Base-by-base conservation (phyloP, 2,797 vertebrate species). In the Phataginus tetradactyla region DNA sequence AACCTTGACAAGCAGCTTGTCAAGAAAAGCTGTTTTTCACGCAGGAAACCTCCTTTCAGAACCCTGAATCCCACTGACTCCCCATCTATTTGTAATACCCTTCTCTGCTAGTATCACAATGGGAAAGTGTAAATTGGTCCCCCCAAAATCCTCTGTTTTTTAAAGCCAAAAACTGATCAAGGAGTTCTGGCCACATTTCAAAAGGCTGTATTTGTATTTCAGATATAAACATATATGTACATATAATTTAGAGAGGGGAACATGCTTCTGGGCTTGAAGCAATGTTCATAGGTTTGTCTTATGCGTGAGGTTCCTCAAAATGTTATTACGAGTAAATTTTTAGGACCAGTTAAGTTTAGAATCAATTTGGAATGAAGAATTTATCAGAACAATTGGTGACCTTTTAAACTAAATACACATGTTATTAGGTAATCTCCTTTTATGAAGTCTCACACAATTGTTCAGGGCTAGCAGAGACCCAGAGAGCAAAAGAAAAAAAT, bases 1-100 rank as follows among this genome's bases (percentile, higher is more conserved):
- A 98, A 98, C 92, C 96, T 80, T 97, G 98, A 98, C 98, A 98
- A 98, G 96, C 90, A 96, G 96, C 97, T 98, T 98, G 98, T 98
- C 98, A 98, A 97, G 97, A 97, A 98, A 98, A 97, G 96, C 96
- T 98, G 96, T 97, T 98, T 98, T 98, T 95, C 98, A 96, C 86
- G 71, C 72, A 95, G 98, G 96, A 98, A 98, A 98, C 85, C 93
- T 97, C 97, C 97, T 96, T 95, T 98, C 96, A 90, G 97, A 98
- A 89, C 95, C 95, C 94, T 95, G 93, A 98, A 96, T 98, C 95
- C 86, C 93, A 97, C 79, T 51, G 85, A 97, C 96, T 97, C 97
- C 96, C 97, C 80, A 97, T 97, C 97, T 98, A 98, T 98, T 98
- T 98, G 98, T 97, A 97, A 96, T 95, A 90, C 86, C 96, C 88